Percentiles rank a stretch among this genome's conserved stretches.
Evolutionary conservation across 2,113 vertebrate species (phyloP).

Genomic region (Thymallus thymallus): DNA sequence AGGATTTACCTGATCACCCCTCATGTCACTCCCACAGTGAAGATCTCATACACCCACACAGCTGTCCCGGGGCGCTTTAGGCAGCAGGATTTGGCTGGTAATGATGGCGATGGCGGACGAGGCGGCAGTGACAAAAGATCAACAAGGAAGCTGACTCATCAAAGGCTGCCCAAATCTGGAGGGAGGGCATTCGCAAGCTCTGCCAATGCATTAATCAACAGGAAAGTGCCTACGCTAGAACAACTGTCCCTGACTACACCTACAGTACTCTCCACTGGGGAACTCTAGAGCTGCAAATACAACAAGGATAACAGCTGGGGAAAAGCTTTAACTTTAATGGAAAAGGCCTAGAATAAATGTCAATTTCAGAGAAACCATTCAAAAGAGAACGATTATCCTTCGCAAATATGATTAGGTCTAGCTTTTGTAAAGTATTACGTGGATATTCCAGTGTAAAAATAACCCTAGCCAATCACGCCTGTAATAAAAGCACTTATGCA

Average conservation of each 20-base stretch:
- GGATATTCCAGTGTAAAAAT: conserved; percentile 8
- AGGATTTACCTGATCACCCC: conserved; percentile 34
- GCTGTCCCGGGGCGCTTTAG: conserved; percentile 33
- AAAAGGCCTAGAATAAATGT: background rate
- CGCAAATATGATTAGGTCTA: too few species aligned
- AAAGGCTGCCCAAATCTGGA: conserved; percentile 60
- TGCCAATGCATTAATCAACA: conserved; percentile 47
- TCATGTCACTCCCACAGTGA: conserved; percentile 21
- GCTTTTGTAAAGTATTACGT: too few species aligned
- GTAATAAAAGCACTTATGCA: conserved; percentile 18
- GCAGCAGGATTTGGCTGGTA: conserved; percentile 40
- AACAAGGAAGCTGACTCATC: conserved; percentile 64
- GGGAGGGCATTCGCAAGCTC: conserved; percentile 52
- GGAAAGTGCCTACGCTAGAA: conserved; percentile 17
- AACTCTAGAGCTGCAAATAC: background rate
- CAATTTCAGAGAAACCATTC: background rate
- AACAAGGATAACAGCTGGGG: background rate
- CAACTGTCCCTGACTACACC: too few species aligned
- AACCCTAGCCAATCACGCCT: conserved; percentile 7
- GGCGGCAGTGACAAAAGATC: conserved; percentile 50
- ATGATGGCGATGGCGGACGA: conserved; percentile 43
- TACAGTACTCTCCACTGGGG: conserved; percentile 18
- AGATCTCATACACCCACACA: conserved; percentile 11
- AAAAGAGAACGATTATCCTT: background rate
- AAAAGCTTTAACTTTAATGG: background rate